Evolutionary conservation across 2,888 invertebrate genomes (phyloP), one percentile per base, ranked within the genome.

Genomic region (Hecatera dysodea): DNA sequence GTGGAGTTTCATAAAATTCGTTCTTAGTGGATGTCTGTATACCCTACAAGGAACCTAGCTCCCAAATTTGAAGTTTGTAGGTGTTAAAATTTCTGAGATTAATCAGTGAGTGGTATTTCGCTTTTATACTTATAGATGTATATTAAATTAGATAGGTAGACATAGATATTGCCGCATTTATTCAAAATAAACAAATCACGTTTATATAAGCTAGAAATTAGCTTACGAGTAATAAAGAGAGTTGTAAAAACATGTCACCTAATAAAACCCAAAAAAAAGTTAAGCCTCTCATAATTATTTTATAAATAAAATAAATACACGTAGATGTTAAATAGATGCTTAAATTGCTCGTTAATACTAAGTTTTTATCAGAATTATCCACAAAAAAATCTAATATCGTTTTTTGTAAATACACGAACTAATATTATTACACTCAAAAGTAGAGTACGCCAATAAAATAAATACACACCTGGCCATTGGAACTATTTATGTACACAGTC

Each of bases 381-480:
- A 48, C 44, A 15, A 24, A 56, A 60, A 42, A 8, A 33, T 15
- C 1, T 17, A 56, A n/a, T 46, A 48, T 55, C 24, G 42, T 42
- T 29, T 36, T 22, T 44, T 27, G 0, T 65, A 74, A 42, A 44
- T 48, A 53, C 44, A 59, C n/a, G 2, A 22, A 19, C 1, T 24
- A 44, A 61, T 56, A 52, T 39, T 33, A 60, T 59, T 48, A 52
- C 27, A 50, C 24, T 67, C 36, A 36, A 67, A 78, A 67, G 63
- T 67, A 29, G 66, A 61, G 15, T 50, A 44, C 39, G 39, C 52
- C 19, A 78, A 78, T 78, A 72, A 72, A 79, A 77, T 65, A 69
- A 65, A 74, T 70, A 53, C 24, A 64, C 80, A 80, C 74, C 80
- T 82, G 69, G 48, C 53, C 53, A 82, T 69, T 72, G 15, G 55